A percentile compares a stretch with the other conserved stretches of the same genome.
Conservation (phyloP, 2,797 vertebrate species). For the Galaxias olidus region DNA sequence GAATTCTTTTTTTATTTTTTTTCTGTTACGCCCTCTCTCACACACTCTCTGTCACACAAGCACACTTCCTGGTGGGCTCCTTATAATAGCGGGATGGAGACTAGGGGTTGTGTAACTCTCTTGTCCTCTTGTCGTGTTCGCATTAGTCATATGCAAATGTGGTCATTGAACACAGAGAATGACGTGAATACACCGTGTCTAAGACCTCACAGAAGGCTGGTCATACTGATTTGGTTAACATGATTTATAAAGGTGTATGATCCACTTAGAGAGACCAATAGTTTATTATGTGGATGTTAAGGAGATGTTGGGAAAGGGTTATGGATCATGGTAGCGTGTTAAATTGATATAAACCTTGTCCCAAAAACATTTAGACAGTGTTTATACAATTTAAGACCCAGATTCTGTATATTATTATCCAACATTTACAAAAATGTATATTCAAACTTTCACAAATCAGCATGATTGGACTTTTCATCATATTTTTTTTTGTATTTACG, state of each 20-base stretch:
- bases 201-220: slow-evolving; percentile 62
- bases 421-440: too few relatives aligned
- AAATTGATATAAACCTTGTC: too few relatives aligned
- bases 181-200: slow-evolving; percentile 73
- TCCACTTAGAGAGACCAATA: slow-evolving; percentile 52
- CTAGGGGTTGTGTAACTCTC: slow-evolving; percentile 63
- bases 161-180: slow-evolving; percentile 64
- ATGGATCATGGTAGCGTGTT: slow-evolving; percentile 2
- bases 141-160: slow-evolving; percentile 74
- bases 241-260: slow-evolving; percentile 61
- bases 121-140: slow-evolving; percentile 67
- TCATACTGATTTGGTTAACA: slow-evolving; percentile 66
- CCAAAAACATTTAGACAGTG: not conserved
- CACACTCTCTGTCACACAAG: slow-evolving; percentile 21
- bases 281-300: slow-evolving; percentile 32
- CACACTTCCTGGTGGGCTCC: slow-evolving; percentile 35
- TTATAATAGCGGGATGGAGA: slow-evolving; percentile 51
- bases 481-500: too few relatives aligned
- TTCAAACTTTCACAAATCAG: too few relatives aligned
- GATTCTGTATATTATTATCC: too few relatives aligned
- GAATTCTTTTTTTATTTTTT: not conserved
- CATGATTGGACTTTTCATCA: too few relatives aligned
- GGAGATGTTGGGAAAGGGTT: slow-evolving; percentile 27
- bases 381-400: too few relatives aligned
- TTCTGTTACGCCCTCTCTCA: slow-evolving; percentile 15